phyloP scores from a whole-genome alignment of 2,797 vertebrate genomes.

The Aulostomus chinensis region DNA sequence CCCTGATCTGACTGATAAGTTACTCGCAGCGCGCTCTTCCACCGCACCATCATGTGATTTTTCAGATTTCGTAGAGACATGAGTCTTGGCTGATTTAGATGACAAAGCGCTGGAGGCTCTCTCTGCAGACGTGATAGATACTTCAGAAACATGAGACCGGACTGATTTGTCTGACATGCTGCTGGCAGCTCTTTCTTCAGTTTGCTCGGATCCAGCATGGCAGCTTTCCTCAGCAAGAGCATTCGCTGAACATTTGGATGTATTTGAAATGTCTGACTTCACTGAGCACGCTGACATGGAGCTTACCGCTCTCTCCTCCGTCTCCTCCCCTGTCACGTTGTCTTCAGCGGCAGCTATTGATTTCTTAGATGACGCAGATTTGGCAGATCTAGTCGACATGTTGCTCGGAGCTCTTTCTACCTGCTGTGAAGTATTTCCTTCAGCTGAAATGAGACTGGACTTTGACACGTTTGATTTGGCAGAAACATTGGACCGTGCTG shows the following conservation, averaged over 20 bases:
- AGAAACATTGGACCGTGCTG: conserved; percentile 49
- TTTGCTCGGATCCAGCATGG: conserved; percentile 19
- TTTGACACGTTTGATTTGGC: conserved; percentile 29
- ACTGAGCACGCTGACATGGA: conserved; percentile 23
- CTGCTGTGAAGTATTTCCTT: conserved; percentile 13
- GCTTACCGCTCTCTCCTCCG: conserved; percentile 22
- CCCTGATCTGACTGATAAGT: conserved; percentile 35
- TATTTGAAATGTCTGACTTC: conserved; percentile 32
- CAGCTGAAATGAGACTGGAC: conserved; percentile 10
- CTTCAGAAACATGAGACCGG: conserved; percentile 30
- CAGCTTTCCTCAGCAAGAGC: conserved; percentile 8
- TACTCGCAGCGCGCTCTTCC: conserved; percentile 41
- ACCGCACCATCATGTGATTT: conserved; percentile 36
- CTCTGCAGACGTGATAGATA: conserved; percentile 21
- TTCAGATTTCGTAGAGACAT: conserved; percentile 18
- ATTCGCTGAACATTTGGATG: conserved; percentile 33
- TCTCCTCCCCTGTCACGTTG: conserved; percentile 5
- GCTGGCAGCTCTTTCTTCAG: conserved; percentile 45
- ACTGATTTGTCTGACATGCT: conserved; percentile 36
- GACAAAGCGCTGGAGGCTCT: conserved; percentile 29
- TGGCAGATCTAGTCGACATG: conserved; percentile 35
- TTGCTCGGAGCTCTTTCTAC: conserved; percentile 40
- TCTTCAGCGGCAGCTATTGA: conserved; percentile 23
- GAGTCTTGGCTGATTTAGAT: conserved; percentile 56
- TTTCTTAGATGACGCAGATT: conserved; percentile 45